A percentile compares a stretch with the other conserved stretches of the same genome.
phyloP scores from a whole-genome alignment of 2,113 vertebrate genomes.

The Misgurnus anguillicaudatus region DNA sequence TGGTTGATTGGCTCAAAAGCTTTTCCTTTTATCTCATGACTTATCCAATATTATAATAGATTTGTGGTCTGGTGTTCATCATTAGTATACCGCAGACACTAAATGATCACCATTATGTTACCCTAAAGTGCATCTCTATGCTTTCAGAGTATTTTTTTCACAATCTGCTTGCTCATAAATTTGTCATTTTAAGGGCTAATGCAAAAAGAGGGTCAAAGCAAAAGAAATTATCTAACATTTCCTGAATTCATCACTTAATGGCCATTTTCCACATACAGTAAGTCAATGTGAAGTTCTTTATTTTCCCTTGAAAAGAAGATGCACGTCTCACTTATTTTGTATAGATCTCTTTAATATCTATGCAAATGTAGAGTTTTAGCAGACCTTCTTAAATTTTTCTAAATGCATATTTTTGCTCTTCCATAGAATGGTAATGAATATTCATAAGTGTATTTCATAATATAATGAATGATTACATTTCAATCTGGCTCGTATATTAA shows the following conservation, averaged over 20 bases:
- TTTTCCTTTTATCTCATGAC: neutral
- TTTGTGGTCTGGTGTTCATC: conserved; percentile 21
- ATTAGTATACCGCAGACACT: neutral
- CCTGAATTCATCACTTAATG: neutral
- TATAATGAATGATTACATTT: neutral
- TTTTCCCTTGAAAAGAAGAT: neutral
- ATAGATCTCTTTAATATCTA: no score
- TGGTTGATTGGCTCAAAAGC: neutral
- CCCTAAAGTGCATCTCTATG: conserved; percentile 5
- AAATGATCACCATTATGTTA: conserved; percentile 6
- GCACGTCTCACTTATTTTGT: neutral
- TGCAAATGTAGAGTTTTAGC: no score
- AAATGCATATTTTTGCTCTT: no score
- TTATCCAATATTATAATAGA: conserved; percentile 3
- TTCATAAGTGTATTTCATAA: neutral
- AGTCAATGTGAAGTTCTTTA: neutral
- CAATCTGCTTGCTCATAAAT: neutral
- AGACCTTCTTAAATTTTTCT: no score
- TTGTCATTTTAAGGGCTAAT: conserved; percentile 20
- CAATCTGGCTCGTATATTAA: neutral
- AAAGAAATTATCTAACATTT: neutral
- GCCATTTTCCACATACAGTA: neutral
- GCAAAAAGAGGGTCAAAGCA: neutral
- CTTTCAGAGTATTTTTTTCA: conserved; percentile 27
- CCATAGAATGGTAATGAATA: neutral